Base-by-base conservation (phyloP, 2,113 vertebrate species). In the Mesembrinibis cayennensis region DNA sequence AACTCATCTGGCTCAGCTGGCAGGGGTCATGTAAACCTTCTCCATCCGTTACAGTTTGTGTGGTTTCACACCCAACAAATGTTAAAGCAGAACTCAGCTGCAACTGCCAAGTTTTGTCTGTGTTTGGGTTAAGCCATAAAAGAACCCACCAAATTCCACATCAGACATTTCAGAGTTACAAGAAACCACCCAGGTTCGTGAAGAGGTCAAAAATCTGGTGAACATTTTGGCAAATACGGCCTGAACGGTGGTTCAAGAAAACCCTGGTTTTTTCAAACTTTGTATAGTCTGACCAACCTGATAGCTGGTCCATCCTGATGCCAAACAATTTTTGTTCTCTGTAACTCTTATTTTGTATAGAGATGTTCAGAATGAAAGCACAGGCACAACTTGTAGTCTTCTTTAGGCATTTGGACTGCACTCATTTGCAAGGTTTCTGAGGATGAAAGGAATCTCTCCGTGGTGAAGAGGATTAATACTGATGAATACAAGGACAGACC, bases 11-110 rank as follows among this genome's bases (percentile, higher is more conserved):
- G 79, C 69, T 95, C 2, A 7, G 89, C 49, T 95, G 89, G 83
- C 76, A 95, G 61, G 78, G 91, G 78, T 95, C 94, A 84, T 59
- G 61, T 80, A 94, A 95, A 91, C 91, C 74, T 93, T 49, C 91
- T 89, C 65, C 89, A 95, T 80, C 89, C 32, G 11, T 76, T 93
- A 78, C 49, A 86, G 58, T 66, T 90, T 61, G 58, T 96, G 93
- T 96, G 96, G 95, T 95, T 97, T 97, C 91, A 93, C 92, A 95
- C 91, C 69, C 93, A 89, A 95, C 84, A 94, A 97, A 95, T 91
- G 95, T 95, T 93, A 96, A 89, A 94, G 84, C 76, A 87, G 91
- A 93, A 73, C 76, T 76, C 62, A 52, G 84, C 59, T 91, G 59
- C 72, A 91, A 58, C 70, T 80, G 92, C 95, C 95, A 95, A 96